Base-by-base conservation (phyloP, 2,888 invertebrate genomes). In the Bombylius discolor region DNA sequence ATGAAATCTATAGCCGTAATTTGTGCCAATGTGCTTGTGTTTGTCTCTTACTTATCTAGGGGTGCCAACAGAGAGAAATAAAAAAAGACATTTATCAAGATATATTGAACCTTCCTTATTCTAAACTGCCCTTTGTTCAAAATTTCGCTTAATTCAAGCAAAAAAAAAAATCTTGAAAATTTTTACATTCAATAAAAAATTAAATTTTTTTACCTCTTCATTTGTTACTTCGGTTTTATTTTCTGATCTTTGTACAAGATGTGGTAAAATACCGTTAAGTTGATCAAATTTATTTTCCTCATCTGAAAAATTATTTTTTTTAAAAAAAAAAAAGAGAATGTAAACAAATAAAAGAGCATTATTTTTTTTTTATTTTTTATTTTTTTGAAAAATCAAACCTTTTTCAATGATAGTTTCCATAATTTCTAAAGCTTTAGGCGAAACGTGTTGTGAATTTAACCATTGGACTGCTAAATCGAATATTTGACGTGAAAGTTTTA, bases 381-480 rank as follows among this genome's bases (percentile, higher is more conserved):
- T n/a, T 32, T n/a, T 51, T 32, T 49, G 48, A 11, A 4, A 14
- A 5, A 12, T 69, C 36, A 55, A 59, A 67, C 67, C 67, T 52
- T 66, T 58, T 3, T 64, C 62, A 46, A 72, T 54, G 47, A 72
- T 57, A 2, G 63, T 57, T 47, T 65, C 60, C 5, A 72, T 56
- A 46, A 72, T 59, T 49, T 67, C 64, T 0, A 71, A 62, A 9
- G 73, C 70, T n/a, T 68, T 62, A 5, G 66, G 63, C 8, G 68
- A 33, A 69, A 11, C 67, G 1, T 66, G 47, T 9, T 70, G 68
- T 1, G 67, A 68, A 14, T 67, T 66, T 8, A 69, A 52, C 71
- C 70, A 70, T 42, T 66, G 66, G 56, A 65, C 61, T 12, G 66
- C 49, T 1, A 72, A 49, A 54, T 72, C 70, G 49, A 66, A 68